Percentiles rank a stretch among this genome's conserved stretches.
Conservation (phyloP, 64 coral and sea anemone genomes). For the Actinia equina region DNA sequence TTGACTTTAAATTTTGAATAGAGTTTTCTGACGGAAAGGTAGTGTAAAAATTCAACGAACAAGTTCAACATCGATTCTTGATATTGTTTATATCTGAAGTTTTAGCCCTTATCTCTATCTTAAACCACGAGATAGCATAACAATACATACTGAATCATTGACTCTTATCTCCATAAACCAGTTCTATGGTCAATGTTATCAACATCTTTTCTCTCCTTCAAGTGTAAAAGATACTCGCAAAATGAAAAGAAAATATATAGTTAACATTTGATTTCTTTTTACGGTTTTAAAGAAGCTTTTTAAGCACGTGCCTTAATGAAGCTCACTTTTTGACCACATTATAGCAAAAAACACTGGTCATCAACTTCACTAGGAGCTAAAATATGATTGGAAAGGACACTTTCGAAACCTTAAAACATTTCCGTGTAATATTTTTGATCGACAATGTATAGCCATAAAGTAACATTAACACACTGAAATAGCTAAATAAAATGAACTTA, state of each 20-base stretch:
- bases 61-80: background rate
- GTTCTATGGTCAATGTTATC: background rate
- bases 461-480: background rate
- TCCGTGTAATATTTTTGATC: background rate
- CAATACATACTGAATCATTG: background rate
- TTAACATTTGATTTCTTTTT: background rate
- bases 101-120: background rate
- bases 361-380: background rate
- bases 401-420: background rate
- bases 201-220: slow-evolving; percentile 1
- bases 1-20: background rate
- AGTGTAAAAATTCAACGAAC: background rate
- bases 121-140: background rate
- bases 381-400: background rate
- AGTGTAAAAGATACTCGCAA: background rate
- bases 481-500: background rate
- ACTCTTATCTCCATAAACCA: background rate
- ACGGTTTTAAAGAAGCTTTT: background rate
- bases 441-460: background rate
- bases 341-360: background rate
- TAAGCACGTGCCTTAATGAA: background rate
- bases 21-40: background rate
- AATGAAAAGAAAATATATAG: background rate
- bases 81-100: background rate
- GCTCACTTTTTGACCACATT: background rate